Evolutionary conservation across 1,140 invertebrate species (phyloP).

Genomic region (Sycophaga agraensis): DNA sequence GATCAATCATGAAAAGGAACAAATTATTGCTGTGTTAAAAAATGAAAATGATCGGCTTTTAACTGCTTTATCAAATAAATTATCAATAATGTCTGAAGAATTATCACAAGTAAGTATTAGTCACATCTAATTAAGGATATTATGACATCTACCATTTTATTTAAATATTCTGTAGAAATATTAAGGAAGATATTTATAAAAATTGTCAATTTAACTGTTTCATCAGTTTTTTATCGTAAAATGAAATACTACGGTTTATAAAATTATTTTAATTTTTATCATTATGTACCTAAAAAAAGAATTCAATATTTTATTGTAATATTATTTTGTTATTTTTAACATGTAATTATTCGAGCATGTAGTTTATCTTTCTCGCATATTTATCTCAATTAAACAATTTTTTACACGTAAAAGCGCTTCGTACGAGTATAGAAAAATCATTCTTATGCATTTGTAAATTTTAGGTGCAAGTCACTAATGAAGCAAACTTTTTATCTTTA

Average conservation of each 20-base stretch:
- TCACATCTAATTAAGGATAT: too few relatives aligned
- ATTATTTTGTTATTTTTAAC: too few relatives aligned
- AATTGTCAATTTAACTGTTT: neutral
- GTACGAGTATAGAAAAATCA: too few relatives aligned
- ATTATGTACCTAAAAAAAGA: neutral
- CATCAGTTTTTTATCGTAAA: neutral
- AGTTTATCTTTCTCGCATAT: too few relatives aligned
- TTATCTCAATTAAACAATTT: too few relatives aligned
- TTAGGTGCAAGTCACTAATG: conserved; percentile 34
- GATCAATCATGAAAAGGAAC: conserved; percentile 22
- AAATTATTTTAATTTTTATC: neutral
- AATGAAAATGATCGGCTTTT: conserved; percentile 36
- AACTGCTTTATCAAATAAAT: conserved; percentile 33
- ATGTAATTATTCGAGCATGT: neutral
- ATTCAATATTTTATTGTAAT: neutral
- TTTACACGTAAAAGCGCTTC: neutral
- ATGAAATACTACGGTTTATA: neutral
- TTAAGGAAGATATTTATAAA: neutral
- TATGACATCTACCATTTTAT: neutral
- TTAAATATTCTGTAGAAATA: neutral
- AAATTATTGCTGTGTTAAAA: conserved; percentile 23
- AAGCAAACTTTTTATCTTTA: conserved; percentile 28
- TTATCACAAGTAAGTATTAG: conserved; percentile 35
- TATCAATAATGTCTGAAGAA: conserved; percentile 33
- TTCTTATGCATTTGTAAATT: too few relatives aligned